Evolutionary conservation across 2,888 invertebrate species (phyloP), one percentile per base, ranked within the genome.

Genomic region (Eristalis tenax): DNA sequence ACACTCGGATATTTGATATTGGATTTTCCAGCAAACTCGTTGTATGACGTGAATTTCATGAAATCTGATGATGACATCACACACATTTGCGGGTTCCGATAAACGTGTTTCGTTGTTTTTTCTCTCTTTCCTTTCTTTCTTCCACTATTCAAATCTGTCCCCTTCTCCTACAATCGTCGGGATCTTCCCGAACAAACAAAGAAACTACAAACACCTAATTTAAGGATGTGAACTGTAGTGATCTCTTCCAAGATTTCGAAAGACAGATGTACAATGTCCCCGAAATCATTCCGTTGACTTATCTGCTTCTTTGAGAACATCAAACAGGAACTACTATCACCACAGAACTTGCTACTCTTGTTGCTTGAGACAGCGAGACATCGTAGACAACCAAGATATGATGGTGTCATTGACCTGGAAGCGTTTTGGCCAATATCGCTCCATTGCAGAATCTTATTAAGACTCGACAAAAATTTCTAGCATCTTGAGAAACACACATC

Each of bases 61-160:
- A 87, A 87, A 87, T 87, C 71, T 73, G 83, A 83, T 83, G 87
- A 87, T 87, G 87, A 87, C 87, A 87, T 87, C 87, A 87, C 87
- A 87, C 76, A 76, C 68, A 83, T 79, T 86, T 83, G 66, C 82
- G 65, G 75, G 75, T 50, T 18, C 50, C 75, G 71, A 79, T 40
- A 71, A 79, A 83, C 83, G 69, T 73, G 79, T 74, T 83, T 50
- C 61, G 66, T 70, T 57, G 65, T 71, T 38, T 74, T 4, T 57
- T 70, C 66, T 50, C 69, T 2, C 32, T 65, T 13, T 38, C 13
- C 38, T 8, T 32, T 10, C 32, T 32, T 32, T 8, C 32, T 5
- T 50, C 23, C 57, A 65, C 57, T 35, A 74, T 40, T 57, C 59
- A 26, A 59, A 59, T 59, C 59, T 15, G 2, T 59, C 4, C 38